These are phyloP conservation scores for Lapara coniferarum DNA, from an alignment of 2,888 invertebrate species.

Conservation along the genomic window DNA sequence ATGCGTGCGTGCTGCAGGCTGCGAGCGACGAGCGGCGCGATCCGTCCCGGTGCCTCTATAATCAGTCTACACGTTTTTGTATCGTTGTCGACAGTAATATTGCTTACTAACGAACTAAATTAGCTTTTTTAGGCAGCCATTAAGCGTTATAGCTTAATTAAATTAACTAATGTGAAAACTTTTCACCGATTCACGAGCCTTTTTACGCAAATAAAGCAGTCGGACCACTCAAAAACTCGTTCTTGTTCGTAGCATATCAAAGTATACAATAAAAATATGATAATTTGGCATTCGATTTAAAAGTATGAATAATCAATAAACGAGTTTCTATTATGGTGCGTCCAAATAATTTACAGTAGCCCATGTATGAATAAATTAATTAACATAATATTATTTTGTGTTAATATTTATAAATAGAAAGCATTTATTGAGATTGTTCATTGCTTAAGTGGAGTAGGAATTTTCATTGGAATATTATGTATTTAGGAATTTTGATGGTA, in stretches of 20 bases:
- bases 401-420: conserved; percentile 39
- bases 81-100: conserved; percentile 39
- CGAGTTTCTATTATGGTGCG: conserved; percentile 46
- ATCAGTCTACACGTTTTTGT: conserved; percentile 45
- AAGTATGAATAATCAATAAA: conserved; percentile 58
- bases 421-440: conserved; percentile 19
- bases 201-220: conserved; percentile 39
- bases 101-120: conserved; percentile 34
- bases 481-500: background rate
- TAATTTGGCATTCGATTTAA: conserved; percentile 52
- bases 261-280: conserved; percentile 44
- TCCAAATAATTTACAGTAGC: conserved; percentile 52
- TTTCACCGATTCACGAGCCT: conserved; percentile 36
- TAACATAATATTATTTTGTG: conserved; percentile 39
- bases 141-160: conserved; percentile 41
- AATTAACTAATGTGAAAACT: conserved; percentile 37
- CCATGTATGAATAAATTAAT: conserved; percentile 40
- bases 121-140: conserved; percentile 36
- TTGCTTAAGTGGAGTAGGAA: background rate
- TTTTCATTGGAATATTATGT: conserved; percentile 7
- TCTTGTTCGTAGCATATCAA: conserved; percentile 31
- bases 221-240: conserved; percentile 34
- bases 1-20: background rate
- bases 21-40: background rate
- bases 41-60: conserved; percentile 19